These are phyloP conservation scores for Eurytoma californica DNA, from an alignment of 2,888 invertebrate genomes.

Conservation along the genomic window DNA sequence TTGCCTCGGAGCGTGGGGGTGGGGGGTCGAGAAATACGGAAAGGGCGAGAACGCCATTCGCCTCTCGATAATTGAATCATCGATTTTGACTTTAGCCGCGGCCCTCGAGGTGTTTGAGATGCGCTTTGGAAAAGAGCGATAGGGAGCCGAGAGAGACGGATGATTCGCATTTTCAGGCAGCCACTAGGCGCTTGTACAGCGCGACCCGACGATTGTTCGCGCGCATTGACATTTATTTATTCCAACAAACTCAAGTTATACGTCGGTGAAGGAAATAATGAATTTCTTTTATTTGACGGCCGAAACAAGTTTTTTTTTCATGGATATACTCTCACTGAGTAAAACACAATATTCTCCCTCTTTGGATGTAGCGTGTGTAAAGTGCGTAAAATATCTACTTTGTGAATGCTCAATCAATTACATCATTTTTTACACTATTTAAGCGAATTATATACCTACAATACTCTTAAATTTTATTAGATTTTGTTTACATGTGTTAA, in stretches of 20 bases:
- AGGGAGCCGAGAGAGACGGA: conserved; percentile 9
- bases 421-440: too few species aligned
- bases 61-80: conserved; percentile 55
- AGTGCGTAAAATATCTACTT: too few species aligned
- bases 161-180: conserved; percentile 13
- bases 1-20: background rate
- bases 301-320: too few species aligned
- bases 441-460: too few species aligned
- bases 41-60: conserved; percentile 19
- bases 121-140: conserved; percentile 1
- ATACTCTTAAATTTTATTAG: too few species aligned
- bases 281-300: background rate
- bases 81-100: conserved; percentile 52
- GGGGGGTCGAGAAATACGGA: background rate
- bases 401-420: too few species aligned
- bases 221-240: conserved; percentile 28
- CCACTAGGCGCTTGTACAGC: background rate
- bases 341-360: too few species aligned
- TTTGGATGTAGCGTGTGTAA: too few species aligned
- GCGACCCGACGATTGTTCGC: background rate
- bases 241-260: background rate
- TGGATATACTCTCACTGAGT: too few species aligned
- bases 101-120: conserved; percentile 22
- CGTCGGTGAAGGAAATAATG: background rate
- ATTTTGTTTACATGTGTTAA: too few species aligned